Evolutionary conservation across 2,888 invertebrate genomes (phyloP).

Genomic region (Auanema sp.): DNA sequence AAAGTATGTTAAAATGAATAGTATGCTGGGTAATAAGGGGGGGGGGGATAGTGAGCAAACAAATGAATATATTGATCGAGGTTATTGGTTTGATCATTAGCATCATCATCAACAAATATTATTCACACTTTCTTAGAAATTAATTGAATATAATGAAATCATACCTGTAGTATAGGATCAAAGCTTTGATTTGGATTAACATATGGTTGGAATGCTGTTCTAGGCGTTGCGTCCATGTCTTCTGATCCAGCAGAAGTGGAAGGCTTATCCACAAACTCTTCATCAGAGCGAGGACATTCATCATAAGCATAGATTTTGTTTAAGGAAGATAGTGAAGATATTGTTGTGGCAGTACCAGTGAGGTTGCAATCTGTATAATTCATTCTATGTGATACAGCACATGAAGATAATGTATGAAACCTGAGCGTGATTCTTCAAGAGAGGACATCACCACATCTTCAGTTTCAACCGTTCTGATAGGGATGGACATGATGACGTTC

Average conservation of each 20-base stretch:
- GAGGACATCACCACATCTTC: slow-evolving; percentile 6
- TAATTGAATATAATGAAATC: background rate
- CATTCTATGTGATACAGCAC: background rate
- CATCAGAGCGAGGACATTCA: slow-evolving; percentile 18
- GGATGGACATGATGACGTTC: no score
- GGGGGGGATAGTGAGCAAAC: no score
- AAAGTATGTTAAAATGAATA: no score
- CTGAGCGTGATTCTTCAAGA: background rate
- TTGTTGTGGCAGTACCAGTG: background rate
- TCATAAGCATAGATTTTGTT: slow-evolving; percentile 5
- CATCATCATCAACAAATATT: background rate
- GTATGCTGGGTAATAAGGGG: no score
- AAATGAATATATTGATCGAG: no score
- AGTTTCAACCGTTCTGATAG: no score
- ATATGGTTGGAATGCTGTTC: slow-evolving; percentile 12
- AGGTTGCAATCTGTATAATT: background rate
- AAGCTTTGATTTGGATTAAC: slow-evolving; percentile 12
- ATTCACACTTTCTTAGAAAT: background rate
- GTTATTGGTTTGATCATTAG: no score
- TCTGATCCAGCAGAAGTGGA: slow-evolving; percentile 7
- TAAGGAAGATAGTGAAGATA: background rate
- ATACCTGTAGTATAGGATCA: slow-evolving; percentile 15
- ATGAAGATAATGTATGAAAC: background rate
- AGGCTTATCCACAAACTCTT: slow-evolving; percentile 14
- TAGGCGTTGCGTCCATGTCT: no score